Conservation (phyloP, 2,797 vertebrate species). For the Morus bassanus region DNA sequence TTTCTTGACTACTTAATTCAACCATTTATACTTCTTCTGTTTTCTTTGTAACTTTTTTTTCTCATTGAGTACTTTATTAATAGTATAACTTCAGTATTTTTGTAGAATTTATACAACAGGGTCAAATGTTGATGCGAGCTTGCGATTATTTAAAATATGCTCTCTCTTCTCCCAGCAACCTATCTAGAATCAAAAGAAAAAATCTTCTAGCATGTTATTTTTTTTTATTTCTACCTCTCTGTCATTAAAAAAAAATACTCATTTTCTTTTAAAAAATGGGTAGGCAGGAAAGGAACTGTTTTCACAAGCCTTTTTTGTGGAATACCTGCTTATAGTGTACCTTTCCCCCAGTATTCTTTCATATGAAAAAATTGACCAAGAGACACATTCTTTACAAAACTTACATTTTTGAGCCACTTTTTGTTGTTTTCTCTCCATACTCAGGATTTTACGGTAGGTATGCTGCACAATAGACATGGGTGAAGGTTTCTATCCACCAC, state of each 20-base stretch:
- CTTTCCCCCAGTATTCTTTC: not conserved
- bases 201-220: not conserved
- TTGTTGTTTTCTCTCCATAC: not conserved
- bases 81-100: not conserved
- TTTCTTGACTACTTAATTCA: not conserved
- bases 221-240: not conserved
- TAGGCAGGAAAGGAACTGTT: not conserved
- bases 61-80: not conserved
- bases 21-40: not conserved
- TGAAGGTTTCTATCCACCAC: not conserved
- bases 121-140: not conserved
- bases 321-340: not conserved
- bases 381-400: not conserved
- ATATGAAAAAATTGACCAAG: not conserved
- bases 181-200: not conserved
- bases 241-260: not conserved
- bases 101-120: not conserved
- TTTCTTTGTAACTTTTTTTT: not conserved
- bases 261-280: not conserved
- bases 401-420: fast-evolving
- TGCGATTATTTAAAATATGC: not conserved
- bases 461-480: not conserved
- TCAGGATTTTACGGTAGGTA: not conserved
- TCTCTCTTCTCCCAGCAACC: not conserved
- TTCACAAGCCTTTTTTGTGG: not conserved